Evolutionary conservation across 2,888 invertebrate species (phyloP), one percentile per base, ranked within the genome.

Genomic region (Brenthis hecate): DNA sequence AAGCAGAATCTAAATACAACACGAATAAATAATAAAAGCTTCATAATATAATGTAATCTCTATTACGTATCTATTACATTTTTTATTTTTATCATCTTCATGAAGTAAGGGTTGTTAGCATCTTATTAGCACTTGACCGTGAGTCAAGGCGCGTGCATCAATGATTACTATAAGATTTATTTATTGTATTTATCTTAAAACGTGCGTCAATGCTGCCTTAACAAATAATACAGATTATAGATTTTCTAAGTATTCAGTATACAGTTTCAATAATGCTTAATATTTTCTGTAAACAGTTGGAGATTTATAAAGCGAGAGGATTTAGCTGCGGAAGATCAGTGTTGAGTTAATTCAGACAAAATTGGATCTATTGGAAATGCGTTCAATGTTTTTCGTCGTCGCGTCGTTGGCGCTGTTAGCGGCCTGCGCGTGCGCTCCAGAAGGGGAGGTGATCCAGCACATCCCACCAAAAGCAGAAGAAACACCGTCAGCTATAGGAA

Each of bases 401-500:
- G 91, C 86, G 81, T 90, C 85, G 80, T 74, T 91, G 80, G 88
- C 87, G 87, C 81, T 91, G 84, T 79, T 90, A 73, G 90, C 84
- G 76, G 81, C 77, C 61, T 92, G 88, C 91, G 83, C 77, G 0
- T 85, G 89, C 90, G 87, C 87, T 53, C 90, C 91, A 70, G 77
- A 72, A 68, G 81, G 81, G 79, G 88, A 89, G 73, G 89, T 86
- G 85, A 91, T 92, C 81, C 86, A 91, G 80, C 87, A 85, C 81
- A 90, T 92, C 74, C 89, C 89, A 47, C 80, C 77, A 88, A 92
- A 87, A 78, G 81, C 72, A 76, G 88, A 81, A 76, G 82, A 75
- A 90, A 92, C 82, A 92, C 92, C 85, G 80, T 91, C 86, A 91
- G 88, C 78, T 92, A 92, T 81, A 82, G 88, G 80, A 85, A 86